Conservation (phyloP, 1,140 invertebrate genomes). For the Pristionchus pacificus region DNA sequence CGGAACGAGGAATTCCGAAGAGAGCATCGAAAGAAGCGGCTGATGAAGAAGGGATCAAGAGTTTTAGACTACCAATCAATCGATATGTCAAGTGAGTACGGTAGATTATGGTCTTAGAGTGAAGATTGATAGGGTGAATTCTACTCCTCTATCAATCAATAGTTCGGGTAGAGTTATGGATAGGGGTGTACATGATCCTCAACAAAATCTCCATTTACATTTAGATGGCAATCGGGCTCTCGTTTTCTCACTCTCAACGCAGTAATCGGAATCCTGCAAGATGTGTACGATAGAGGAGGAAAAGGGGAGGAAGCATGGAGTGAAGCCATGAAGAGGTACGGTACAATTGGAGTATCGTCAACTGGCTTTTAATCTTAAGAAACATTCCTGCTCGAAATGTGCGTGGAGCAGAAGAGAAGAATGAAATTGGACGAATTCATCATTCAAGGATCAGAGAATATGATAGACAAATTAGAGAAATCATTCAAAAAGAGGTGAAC, state of each 20-base stretch:
- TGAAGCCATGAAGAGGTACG: not conserved
- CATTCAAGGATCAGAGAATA: slow-evolving; percentile 21
- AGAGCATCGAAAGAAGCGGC: slow-evolving; percentile 34
- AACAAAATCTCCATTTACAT: slow-evolving; percentile 16
- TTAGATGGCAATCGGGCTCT: slow-evolving; percentile 38
- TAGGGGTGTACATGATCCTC: not conserved
- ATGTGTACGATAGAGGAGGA: slow-evolving; percentile 27
- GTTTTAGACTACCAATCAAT: slow-evolving; percentile 33
- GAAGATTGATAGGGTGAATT: not conserved
- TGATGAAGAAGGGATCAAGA: slow-evolving; percentile 26
- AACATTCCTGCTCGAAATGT: slow-evolving; percentile 35
- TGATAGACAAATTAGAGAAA: slow-evolving; percentile 17
- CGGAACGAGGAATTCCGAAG: slow-evolving; percentile 36
- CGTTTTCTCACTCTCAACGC: slow-evolving; percentile 37
- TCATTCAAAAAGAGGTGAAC: slow-evolving; percentile 4
- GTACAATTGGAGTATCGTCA: no score
- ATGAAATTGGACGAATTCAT: slow-evolving; percentile 4
- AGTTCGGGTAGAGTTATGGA: not conserved
- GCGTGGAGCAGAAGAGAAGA: slow-evolving; percentile 28
- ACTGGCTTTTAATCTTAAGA: no score
- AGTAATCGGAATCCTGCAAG: slow-evolving; percentile 37
- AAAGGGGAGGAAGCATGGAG: slow-evolving; percentile 27
- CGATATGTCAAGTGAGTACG: slow-evolving; percentile 25
- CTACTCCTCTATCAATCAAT: not conserved
- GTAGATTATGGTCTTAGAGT: not conserved